Evolutionary conservation across 2,113 vertebrate species (phyloP).

Genomic region (Illadopsis cleaveri): DNA sequence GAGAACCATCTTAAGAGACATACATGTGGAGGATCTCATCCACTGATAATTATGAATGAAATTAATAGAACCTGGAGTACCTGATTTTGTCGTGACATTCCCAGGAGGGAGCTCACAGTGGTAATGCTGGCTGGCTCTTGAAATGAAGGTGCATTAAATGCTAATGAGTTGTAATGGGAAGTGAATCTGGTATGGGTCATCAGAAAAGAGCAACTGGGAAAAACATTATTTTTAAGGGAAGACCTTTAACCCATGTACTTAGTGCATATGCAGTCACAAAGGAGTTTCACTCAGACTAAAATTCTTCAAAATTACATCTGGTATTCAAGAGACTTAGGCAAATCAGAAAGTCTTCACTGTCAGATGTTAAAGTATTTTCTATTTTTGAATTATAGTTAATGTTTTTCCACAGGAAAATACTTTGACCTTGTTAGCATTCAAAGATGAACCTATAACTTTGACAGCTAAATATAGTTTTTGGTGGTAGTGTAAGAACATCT

Average conservation of each 20-base stretch:
- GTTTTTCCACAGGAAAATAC: not conserved
- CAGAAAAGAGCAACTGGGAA: not conserved
- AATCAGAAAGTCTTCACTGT: not conserved
- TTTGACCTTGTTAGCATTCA: not conserved
- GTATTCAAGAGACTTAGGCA: not conserved
- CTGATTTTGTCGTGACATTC: not conserved
- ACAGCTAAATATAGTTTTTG: not conserved
- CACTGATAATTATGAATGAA: not conserved
- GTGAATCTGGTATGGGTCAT: not conserved
- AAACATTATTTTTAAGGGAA: not conserved
- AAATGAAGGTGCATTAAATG: not conserved
- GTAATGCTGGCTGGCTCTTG: not conserved
- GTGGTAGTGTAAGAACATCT: not conserved
- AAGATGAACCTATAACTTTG: not conserved
- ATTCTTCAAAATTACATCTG: not conserved
- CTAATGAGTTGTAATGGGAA: not conserved
- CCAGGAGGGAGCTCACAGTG: not conserved
- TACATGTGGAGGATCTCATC: not conserved
- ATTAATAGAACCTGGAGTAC: not conserved
- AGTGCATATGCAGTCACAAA: not conserved
- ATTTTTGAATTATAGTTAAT: not conserved
- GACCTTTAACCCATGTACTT: not conserved
- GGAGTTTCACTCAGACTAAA: not conserved
- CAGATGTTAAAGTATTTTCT: not conserved
- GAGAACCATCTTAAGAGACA: not conserved